Evolutionary conservation across 2,797 vertebrate species (phyloP), one percentile per base, ranked within the genome.

Genomic region (Eidolon dupreanum): DNA sequence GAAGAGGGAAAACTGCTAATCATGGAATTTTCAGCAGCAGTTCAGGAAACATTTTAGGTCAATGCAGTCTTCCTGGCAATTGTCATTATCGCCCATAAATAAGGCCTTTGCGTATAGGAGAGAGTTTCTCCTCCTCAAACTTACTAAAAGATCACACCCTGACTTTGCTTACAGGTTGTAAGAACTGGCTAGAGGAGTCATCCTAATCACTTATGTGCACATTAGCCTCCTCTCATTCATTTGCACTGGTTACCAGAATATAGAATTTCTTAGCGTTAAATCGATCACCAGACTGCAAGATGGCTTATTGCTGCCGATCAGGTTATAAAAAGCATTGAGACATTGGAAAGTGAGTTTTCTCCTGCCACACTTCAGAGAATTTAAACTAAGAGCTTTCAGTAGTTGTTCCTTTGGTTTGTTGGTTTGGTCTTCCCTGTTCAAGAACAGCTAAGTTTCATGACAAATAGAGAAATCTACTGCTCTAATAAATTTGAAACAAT

Each of bases 401-500:
- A 59, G 41, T 43, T 74, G 41, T 81, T 90, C 16, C 22, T 22
- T 71, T 15, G 13, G 43, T 12, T 46, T 49, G 46, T 15, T 1
- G 49, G 49, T 49, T 49, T 49, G 49, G 49, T 65, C 28, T 88
- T 74, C 33, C 85, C 66, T 81, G 22, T 74, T 86, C 68, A 68
- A 86, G 11, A 61, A 28, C 51, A 74, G 26, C 16, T 24, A 81
- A 59, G 51, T 73, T 86, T 90, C 66, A 86, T 73, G 33, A 61
- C 19, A 24, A 74, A 86, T 66, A 66, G 33, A 85, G 5, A 79
- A 79, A 81, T 75, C 38, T 90, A 51, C 43, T 26, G 41, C 38
- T 75, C 49, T 31, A 93, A 93, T 86, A 93, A 93, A 93, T 74
- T 74, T 53, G 33, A 74, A 86, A 31, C 15, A 74, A 36, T 68